Evolutionary conservation across 2,797 vertebrate genomes (phyloP).

Genomic region (Sus cebifrons): DNA sequence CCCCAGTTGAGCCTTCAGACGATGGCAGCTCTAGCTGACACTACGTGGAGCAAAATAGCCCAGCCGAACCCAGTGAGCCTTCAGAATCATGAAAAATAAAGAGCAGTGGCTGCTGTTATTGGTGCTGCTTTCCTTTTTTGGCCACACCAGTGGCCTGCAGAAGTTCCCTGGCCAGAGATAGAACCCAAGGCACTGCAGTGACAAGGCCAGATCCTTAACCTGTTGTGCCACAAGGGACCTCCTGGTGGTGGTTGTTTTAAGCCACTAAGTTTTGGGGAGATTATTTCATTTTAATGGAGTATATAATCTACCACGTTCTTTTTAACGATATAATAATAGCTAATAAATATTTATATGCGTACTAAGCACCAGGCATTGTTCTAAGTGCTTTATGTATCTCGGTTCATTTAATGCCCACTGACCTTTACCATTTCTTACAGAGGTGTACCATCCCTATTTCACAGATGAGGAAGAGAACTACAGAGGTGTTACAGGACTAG

Average conservation of each 20-base stretch:
- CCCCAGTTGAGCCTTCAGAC: not conserved
- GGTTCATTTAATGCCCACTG: conserved; percentile 22
- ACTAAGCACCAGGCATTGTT: not conserved
- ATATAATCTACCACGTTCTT: conserved; percentile 22
- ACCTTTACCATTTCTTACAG: not conserved
- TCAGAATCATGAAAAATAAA: conserved; percentile 28
- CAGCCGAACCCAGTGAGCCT: not conserved
- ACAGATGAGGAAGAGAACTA: not conserved
- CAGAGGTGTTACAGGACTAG: not conserved
- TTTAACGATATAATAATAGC: conserved; percentile 25
- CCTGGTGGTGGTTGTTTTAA: not conserved
- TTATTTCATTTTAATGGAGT: not conserved
- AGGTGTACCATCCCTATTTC: not conserved
- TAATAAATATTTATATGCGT: conserved; percentile 28
- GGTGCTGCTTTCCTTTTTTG: too few species aligned
- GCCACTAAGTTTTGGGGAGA: not conserved
- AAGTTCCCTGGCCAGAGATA: too few species aligned
- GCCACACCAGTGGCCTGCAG: too few species aligned
- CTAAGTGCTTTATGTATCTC: not conserved
- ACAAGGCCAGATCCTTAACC: too few species aligned
- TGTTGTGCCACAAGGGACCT: too few species aligned
- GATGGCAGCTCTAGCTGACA: not conserved
- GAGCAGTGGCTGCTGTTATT: not conserved
- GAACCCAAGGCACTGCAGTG: too few species aligned
- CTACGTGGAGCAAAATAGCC: not conserved